phyloP scores from a whole-genome alignment of 2,888 invertebrate species.

The Drosophila leonis region DNA sequence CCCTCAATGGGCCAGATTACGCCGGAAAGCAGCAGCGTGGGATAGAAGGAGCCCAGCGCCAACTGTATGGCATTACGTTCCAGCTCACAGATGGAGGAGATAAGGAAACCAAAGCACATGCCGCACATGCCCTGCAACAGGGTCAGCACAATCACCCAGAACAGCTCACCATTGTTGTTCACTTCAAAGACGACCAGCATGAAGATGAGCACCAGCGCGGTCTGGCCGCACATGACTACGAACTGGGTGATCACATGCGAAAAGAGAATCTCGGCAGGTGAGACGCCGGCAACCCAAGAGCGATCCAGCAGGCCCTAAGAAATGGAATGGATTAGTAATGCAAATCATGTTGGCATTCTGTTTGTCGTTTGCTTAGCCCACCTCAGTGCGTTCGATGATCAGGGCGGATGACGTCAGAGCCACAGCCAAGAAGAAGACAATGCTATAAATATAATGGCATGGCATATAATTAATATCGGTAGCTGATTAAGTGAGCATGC shows the following conservation, averaged over 20 bases:
- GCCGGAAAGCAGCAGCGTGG: slow-evolving; percentile 95
- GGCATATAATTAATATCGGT: slow-evolving; percentile 11
- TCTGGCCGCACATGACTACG: slow-evolving; percentile 97
- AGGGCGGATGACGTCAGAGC: slow-evolving; percentile 96
- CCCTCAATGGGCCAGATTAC: slow-evolving; percentile 99
- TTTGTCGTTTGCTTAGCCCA: slow-evolving; percentile 51
- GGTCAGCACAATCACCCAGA: slow-evolving; percentile 93
- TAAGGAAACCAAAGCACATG: slow-evolving; percentile 98
- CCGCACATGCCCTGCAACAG: slow-evolving; percentile 96
- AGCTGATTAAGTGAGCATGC: slow-evolving; percentile 9
- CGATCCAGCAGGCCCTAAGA: slow-evolving; percentile 92
- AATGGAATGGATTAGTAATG: slow-evolving; percentile 1
- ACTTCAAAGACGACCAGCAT: slow-evolving; percentile 96
- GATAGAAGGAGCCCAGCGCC: slow-evolving; percentile 97
- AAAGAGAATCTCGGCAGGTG: slow-evolving; percentile 95
- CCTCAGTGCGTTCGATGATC: slow-evolving; percentile 95
- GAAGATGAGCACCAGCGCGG: slow-evolving; percentile 94
- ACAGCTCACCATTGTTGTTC: slow-evolving; percentile 94
- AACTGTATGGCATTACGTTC: slow-evolving; percentile 97
- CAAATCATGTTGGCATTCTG: neutral
- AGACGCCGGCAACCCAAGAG: slow-evolving; percentile 97
- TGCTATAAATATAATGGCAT: slow-evolving; percentile 87
- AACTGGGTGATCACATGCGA: slow-evolving; percentile 98
- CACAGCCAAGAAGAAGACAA: slow-evolving; percentile 98
- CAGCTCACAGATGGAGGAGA: slow-evolving; percentile 95